Percentiles rank a stretch among this genome's conserved stretches.
These are phyloP conservation scores for Pseudochirops cupreus DNA, from an alignment of 2,797 vertebrate genomes.

Conservation along the genomic window DNA sequence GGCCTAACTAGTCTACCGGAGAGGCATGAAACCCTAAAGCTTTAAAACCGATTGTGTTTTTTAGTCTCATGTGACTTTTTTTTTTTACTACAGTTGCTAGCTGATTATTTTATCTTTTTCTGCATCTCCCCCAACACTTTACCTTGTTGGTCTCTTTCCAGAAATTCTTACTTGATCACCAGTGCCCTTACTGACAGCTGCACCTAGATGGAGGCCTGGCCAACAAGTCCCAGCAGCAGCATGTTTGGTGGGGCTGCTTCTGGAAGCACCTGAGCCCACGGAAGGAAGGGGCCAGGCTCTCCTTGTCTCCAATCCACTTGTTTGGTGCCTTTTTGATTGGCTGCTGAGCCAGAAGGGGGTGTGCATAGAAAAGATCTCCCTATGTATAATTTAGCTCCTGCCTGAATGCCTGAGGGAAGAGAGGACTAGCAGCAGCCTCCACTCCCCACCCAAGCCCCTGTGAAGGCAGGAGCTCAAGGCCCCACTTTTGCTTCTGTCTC, in stretches of 20 bases:
- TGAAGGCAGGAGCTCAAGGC: background rate
- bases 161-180: background rate
- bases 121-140: background rate
- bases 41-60: background rate
- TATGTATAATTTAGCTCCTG: background rate
- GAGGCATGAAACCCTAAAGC: background rate
- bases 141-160: background rate
- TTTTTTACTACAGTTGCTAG: background rate
- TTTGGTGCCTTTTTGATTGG: background rate
- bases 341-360: background rate
- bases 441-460: background rate
- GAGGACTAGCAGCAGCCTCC: background rate
- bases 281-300: background rate
- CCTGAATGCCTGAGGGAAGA: background rate
- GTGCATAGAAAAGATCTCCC: background rate
- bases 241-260: background rate
- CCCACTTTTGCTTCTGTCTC: background rate
- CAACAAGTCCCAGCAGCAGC: background rate
- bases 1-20: background rate
- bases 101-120: background rate
- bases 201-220: background rate
- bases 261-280: background rate
- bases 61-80: background rate
- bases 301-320: background rate
- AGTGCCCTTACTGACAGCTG: no score